Evolutionary conservation across 2,888 invertebrate species (phyloP).

Genomic region (Isotomurus palustris): DNA sequence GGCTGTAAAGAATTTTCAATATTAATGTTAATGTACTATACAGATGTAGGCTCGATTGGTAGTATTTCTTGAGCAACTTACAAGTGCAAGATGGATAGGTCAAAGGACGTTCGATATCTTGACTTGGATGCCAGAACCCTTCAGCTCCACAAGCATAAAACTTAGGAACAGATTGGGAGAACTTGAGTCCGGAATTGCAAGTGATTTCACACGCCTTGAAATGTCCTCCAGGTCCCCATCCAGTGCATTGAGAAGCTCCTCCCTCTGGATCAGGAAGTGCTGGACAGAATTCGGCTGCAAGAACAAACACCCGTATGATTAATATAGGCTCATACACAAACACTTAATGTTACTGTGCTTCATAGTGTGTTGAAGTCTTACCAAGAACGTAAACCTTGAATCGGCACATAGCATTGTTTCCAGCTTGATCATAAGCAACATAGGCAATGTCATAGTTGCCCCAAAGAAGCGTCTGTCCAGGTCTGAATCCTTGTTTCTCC

Average conservation of each 20-base stretch:
- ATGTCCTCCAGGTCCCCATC: conserved; percentile 70
- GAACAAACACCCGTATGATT: conserved; percentile 31
- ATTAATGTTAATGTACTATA: conserved; percentile 1
- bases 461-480: conserved; percentile 84
- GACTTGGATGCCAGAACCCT: conserved; percentile 93
- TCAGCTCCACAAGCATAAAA: conserved; percentile 98
- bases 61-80: conserved; percentile 53
- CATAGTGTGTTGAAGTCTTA: conserved; percentile 51
- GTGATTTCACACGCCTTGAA: conserved; percentile 92
- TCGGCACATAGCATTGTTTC: conserved; percentile 83
- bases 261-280: conserved; percentile 82
- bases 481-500: conserved; percentile 78
- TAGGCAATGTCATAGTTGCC: conserved; percentile 89
- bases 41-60: neutral
- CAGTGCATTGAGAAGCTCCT: conserved; percentile 64
- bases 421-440: conserved; percentile 86
- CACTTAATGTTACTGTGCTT: neutral
- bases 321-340: neutral
- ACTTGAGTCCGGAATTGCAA: conserved; percentile 78
- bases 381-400: conserved; percentile 86
- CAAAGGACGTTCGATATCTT: conserved; percentile 70
- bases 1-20: conserved; percentile 59
- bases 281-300: conserved; percentile 82
- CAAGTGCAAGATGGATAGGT: conserved; percentile 89
- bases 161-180: conserved; percentile 88